phyloP scores from a whole-genome alignment of 2,113 vertebrate genomes.

The Rhombomys opimus region DNA sequence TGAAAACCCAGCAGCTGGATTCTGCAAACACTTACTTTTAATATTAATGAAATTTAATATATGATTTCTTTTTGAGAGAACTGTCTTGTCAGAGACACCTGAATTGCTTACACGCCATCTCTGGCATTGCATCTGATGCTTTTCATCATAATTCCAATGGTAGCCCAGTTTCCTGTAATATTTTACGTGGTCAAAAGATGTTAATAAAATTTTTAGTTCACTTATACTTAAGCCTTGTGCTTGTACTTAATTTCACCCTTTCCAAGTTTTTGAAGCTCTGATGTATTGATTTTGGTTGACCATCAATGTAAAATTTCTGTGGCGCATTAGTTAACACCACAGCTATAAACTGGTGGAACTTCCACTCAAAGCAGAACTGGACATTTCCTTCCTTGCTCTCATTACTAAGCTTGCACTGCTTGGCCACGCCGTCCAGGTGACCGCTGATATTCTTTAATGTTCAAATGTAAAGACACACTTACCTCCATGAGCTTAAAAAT shows the following conservation, averaged over 20 bases:
- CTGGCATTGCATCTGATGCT: conserved; percentile 35
- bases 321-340: not conserved
- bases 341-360: not conserved
- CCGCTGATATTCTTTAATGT: not conserved
- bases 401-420: not conserved
- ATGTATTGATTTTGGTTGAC: not conserved
- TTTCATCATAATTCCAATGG: conserved; percentile 55
- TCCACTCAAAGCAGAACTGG: not conserved
- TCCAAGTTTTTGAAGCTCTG: not conserved
- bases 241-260: not conserved
- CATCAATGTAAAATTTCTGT: not conserved
- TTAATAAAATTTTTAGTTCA: not conserved
- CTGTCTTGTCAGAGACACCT: not conserved
- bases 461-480: not conserved
- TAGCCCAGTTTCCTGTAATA: not conserved
- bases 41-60: not conserved
- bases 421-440: not conserved
- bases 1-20: conserved; percentile 57
- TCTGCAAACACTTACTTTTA: not conserved
- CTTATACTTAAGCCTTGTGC: too few species aligned
- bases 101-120: conserved; percentile 25
- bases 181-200: not conserved
- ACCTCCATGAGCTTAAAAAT: not conserved
- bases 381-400: rapidly evolving
- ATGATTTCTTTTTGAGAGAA: not conserved